Conservation (phyloP, 2,888 invertebrate species). For the Eulithis prunata region DNA sequence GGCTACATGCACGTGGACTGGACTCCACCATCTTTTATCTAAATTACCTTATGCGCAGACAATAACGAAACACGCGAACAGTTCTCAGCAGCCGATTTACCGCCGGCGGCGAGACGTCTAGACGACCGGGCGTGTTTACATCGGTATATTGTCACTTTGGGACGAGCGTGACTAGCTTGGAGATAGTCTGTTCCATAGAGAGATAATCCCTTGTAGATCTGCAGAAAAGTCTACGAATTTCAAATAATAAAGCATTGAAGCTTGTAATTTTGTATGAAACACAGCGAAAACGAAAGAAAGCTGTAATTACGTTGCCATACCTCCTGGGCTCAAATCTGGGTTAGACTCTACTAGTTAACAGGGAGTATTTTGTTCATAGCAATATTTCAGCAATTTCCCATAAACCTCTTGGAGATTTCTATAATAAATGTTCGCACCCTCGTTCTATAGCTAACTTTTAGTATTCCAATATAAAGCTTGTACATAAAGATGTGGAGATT, state of each 20-base stretch:
- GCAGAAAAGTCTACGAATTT: too few relatives aligned
- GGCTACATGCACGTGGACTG: not conserved
- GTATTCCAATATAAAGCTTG: constrained; percentile 7
- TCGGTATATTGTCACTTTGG: constrained; percentile 58
- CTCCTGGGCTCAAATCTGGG: too few relatives aligned
- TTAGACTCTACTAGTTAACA: too few relatives aligned
- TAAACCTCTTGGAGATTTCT: not conserved
- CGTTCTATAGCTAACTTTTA: constrained; percentile 10
- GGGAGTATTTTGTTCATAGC: too few relatives aligned
- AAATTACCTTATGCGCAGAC: constrained; percentile 9
- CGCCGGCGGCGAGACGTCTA: constrained; percentile 51
- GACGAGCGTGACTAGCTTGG: constrained; percentile 20
- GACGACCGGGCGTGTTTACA: constrained; percentile 63
- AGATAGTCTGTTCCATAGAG: constrained; percentile 24
- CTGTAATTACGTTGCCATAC: too few relatives aligned
- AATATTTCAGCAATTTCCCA: too few relatives aligned
- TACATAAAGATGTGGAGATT: constrained; percentile 23
- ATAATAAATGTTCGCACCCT: constrained; percentile 15
- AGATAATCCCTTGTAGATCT: not conserved
- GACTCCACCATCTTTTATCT: not conserved
- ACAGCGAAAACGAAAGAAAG: too few relatives aligned
- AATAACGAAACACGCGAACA: constrained; percentile 24
- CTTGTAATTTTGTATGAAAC: too few relatives aligned
- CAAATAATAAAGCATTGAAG: too few relatives aligned
- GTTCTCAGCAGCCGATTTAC: constrained; percentile 22